Evolutionary conservation across 2,888 invertebrate genomes (phyloP), one percentile per base, ranked within the genome.

Genomic region (Kuschelorhynchus macadamiae): DNA sequence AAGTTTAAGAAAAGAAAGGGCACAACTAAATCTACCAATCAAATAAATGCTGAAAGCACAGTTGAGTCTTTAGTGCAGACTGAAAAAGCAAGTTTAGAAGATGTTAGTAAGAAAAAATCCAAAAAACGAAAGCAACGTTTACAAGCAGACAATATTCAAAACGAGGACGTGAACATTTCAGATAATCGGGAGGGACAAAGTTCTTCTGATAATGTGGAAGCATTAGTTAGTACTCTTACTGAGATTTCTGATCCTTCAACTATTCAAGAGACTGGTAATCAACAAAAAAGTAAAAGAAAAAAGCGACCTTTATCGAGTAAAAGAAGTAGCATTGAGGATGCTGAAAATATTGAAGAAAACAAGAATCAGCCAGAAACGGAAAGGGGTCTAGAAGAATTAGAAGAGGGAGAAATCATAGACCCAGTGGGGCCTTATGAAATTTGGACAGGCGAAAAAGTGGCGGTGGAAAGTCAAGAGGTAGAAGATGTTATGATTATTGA

Each of bases 401-500:
- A 50, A 14, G 33, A 50, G 33, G 50, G 33, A 33, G 18, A 20
- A 50, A n/a, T 33, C 18, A 25, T 12, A 7, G n/a, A 18, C 11
- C 16, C 25, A 52, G 16, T 9, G 12, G 11, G 1, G 32, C 2
- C 14, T 5, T 11, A 0, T 11, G 36, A 3, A 33, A 33, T 9
- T 8, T n/a, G n/a, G 3, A 9, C 33, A 20, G 25, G n/a, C 36
- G 30, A 52, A 44, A 52, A 53, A 14, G 30, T 21, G 17, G 2
- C 20, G 33, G 53, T 39, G 17, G 32, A 53, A 16, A 47, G n/a
- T 14, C 46, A 30, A 12, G 59, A 60, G 20, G 53, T 46, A n/a
- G 68, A 68, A 1, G 68, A 68, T 39, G 17, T 63, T 17, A 36
- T 68, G 18, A 11, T 68, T 14, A 59, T 68, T 11, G 68, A 67